Base-by-base conservation (phyloP, 2,888 invertebrate species). In the Drosophila multiciliata region DNA sequence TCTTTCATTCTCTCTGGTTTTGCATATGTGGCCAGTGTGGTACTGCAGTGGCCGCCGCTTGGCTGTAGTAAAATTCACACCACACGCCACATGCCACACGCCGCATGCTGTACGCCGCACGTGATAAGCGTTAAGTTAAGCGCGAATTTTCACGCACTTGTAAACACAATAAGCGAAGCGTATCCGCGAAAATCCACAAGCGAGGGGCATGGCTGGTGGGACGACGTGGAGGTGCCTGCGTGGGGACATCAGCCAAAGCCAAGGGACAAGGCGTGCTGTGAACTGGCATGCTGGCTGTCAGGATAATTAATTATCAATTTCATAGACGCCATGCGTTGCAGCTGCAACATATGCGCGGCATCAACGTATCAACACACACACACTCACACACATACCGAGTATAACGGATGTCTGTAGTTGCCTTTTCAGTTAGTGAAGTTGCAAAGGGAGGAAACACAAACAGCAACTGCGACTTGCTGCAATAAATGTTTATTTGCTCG, bases 241-340 rank as follows among this genome's bases (percentile, higher is more conserved):
- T 45, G 60, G 11, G 66, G 32, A 55, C 20, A 62, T 58, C 59
- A 64, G n/a, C 57, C 35, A 8, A 32, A 68, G 45, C 15, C 45
- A 45, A 45, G 45, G 15, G 45, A 42, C 53, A 64, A 38, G 52
- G 53, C 61, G 38, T 53, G 52, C 45, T 61, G 55, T 36, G 66
- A 59, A 38, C 40, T 57, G 49, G 32, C 42, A 38, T 8, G 20
- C 52, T 42, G 50, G 42, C 62, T 55, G 72, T 61, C 81, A 75
- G 91, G 82, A 89, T 90, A 86, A 91, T 91, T 90, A 87, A 90
- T 90, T 91, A 91, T 90, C 86, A 82, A 84, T 89, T 89, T 89
- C 73, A 83, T 83, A 75, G 78, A 64, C 59, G 63, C 65, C 72
- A 68, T 49, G 66, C 63, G 57, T 58, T 63, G 64, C 76, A 66